These are phyloP conservation scores for Valencia hispanica DNA, from an alignment of 2,797 vertebrate genomes.

Conservation along the genomic window DNA sequence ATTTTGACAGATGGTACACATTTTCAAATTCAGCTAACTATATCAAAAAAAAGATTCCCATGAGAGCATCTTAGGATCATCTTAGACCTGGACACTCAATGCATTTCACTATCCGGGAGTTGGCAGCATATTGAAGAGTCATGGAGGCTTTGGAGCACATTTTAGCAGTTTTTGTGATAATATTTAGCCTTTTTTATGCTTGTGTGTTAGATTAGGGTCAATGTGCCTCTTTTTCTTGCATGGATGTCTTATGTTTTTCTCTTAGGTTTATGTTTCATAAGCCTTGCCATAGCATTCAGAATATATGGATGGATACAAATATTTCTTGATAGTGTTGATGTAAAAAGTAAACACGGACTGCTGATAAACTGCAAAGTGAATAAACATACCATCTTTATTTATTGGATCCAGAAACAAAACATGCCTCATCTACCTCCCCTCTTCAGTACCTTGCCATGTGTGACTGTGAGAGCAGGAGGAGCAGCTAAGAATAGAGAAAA, in stretches of 20 bases:
- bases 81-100: too few species aligned
- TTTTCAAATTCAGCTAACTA: too few species aligned
- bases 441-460: conserved; percentile 63
- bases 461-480: conserved; percentile 68
- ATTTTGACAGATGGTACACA: too few species aligned
- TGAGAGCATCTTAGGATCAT: too few species aligned
- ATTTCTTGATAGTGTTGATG: neutral
- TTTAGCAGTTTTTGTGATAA: too few species aligned
- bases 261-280: neutral
- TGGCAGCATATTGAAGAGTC: too few species aligned
- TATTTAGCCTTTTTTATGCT: neutral
- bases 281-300: neutral
- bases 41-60: too few species aligned
- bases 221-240: neutral
- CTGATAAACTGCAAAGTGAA: neutral
- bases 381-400: conserved; percentile 6
- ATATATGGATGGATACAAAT: neutral
- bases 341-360: neutral
- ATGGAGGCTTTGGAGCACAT: too few species aligned
- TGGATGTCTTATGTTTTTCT: neutral
- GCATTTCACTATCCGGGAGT: too few species aligned
- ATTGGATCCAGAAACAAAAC: conserved; percentile 29
- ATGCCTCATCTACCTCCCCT: conserved; percentile 37
- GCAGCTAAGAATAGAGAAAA: conserved; percentile 72
- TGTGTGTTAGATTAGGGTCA: neutral